Base-by-base conservation (phyloP, 2,888 invertebrate genomes). In the Phengaris arion region DNA sequence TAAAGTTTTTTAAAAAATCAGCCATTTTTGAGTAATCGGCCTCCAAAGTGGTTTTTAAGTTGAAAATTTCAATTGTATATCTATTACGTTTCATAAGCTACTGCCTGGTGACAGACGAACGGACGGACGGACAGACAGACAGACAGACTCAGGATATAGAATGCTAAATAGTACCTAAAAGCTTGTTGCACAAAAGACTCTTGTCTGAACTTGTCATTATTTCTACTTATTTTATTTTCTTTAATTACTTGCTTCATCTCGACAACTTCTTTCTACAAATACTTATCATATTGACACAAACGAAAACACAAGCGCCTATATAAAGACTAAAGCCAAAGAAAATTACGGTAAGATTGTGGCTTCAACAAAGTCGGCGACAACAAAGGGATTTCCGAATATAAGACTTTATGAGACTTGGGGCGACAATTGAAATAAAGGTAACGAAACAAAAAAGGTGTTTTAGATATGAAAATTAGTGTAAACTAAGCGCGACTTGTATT, bases 341-440 rank as follows among this genome's bases (percentile, higher is more conserved):
- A 15, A 70, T 72, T 72, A 52, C 72, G 15, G 13, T 35, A 35
- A 72, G 52, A 72, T 54, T 70, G 51, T 22, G 51, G 22, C 15
- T 70, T 48, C 54, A 54, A 72, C 72, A 72, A 72, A 72, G 72
- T 35, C 35, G 4, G 15, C 13, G 54, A 8, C 35, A 54, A 72
- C 35, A 72, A 72, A 72, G 10, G 54, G 72, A 52, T 54, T 52
- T 72, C 2, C 35, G 12, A 45, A 54, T 72, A 72, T 52, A 10
- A 54, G 52, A 22, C 52, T 72, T 72, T 72, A 52, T 70, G 52
- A 52, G 52, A 35, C 52, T 72, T 35, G 72, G 10, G 72, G 72
- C 48, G 54, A 35, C 52, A 54, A 54, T 52, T 52, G 52, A 54
- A 72, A 12, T 10, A 12, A 70, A 70, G 52, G 69, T 51, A 48